These are phyloP conservation scores for Caenorhabditis sp. DNA, from an alignment of 2,888 invertebrate genomes.

Conservation along the genomic window DNA sequence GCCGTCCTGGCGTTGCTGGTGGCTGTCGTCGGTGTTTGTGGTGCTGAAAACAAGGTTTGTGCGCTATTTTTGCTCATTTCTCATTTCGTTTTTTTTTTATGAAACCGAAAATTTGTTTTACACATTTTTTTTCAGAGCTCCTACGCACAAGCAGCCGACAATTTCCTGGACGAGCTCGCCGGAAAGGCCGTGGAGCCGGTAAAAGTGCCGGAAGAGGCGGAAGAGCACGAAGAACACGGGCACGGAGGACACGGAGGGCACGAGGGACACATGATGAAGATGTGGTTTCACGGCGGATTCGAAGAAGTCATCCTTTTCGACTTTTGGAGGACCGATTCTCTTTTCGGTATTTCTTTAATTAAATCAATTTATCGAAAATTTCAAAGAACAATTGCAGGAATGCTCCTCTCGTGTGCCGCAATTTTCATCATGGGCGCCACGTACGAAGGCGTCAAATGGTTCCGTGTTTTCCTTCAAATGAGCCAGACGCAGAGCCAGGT, in stretches of 20 bases:
- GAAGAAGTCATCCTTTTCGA: constrained; percentile 77
- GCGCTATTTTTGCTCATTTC: no score
- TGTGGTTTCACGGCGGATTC: constrained; percentile 78
- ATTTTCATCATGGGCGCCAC: constrained; percentile 92
- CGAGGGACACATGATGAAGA: constrained; percentile 73
- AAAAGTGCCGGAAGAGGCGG: background rate
- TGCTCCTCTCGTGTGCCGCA: constrained; percentile 91
- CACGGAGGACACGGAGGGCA: constrained; percentile 31
- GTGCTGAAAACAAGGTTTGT: constrained; percentile 34
- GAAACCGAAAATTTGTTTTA: background rate
- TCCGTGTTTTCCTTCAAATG: constrained; percentile 74
- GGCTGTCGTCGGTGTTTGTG: background rate
- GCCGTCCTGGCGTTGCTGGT: constrained; percentile 15
- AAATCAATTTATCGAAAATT: constrained; percentile 10
- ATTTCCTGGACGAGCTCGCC: constrained; percentile 44
- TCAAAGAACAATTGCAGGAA: constrained; percentile 74
- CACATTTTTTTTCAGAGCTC: constrained; percentile 28
- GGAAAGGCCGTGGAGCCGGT: constrained; percentile 32
- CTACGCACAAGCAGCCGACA: constrained; percentile 29
- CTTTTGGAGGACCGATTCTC: constrained; percentile 74
- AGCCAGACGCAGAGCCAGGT: constrained; percentile 36
- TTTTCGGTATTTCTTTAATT: constrained; percentile 40
- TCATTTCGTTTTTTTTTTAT: no score
- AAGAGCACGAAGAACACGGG: constrained; percentile 3
- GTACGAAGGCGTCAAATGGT: constrained; percentile 96